Evolutionary conservation across 2,797 vertebrate genomes (phyloP), one percentile per base, ranked within the genome.

Genomic region (Buphagus erythrorhynchus): DNA sequence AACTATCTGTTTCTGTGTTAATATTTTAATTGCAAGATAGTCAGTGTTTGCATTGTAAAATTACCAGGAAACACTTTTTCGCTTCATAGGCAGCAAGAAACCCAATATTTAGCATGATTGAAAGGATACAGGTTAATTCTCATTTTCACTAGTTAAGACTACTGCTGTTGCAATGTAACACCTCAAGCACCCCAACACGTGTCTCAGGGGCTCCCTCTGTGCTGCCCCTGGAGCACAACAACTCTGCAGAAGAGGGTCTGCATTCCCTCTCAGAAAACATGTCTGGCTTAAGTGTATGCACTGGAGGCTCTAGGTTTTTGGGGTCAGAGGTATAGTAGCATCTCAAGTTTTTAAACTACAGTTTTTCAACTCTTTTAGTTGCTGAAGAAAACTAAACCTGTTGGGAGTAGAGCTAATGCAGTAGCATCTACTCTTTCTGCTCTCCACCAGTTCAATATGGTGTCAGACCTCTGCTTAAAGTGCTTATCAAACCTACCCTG

Each of bases 181-280:
- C 7, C n/a, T 69, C 26, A 46, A 40, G 46, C 61, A 73, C 24
- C 35, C 35, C 26, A 38, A 2, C 28, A 26, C 0, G 0, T 57
- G 26, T 38, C 54, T 38, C 36, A 61, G 42, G 18, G n/a, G 19
- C 81, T 81, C 91, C 57, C 29, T 67, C 74, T 36, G 22, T 28
- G 17, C 52, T 67, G 10, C 11, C 43, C 14, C 31, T 59, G 10
- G 33, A 9, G 13, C 35, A 75, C 68, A 42, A 22, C 22, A 42
- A 21, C 25, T 77, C 43, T 84, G 42, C 28, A 55, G 43, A 84
- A 71, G 26, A 67, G 6, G 2, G 1, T 54, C 35, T 88, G 51
- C 75, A 35, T 62, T 62, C 26, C 38, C 31, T 36, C 29, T 69
- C 21, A 38, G 21, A 13, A 80, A 74, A 59, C 5, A n/a, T 11